phyloP scores from a whole-genome alignment of 2,888 invertebrate genomes.

The Euzetes globulus region DNA sequence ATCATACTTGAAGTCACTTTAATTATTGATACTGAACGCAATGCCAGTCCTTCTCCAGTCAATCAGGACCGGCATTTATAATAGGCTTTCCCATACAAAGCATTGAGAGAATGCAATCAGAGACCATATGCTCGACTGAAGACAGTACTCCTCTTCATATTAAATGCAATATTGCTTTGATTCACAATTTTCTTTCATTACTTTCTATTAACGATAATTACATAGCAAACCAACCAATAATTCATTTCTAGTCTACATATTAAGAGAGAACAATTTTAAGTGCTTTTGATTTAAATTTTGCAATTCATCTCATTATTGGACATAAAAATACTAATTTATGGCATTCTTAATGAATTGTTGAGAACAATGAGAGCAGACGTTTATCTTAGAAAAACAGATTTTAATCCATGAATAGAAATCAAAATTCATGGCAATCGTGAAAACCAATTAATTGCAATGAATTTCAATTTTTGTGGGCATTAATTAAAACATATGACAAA shows the following conservation, averaged over 20 bases:
- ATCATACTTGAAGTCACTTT: slow-evolving; percentile 15
- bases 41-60: slow-evolving; percentile 1
- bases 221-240: background rate
- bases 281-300: background rate
- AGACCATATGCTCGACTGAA: slow-evolving; percentile 6
- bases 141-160: background rate
- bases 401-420: background rate
- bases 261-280: background rate
- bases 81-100: slow-evolving; percentile 8
- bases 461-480: background rate
- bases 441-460: background rate
- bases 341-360: background rate
- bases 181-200: background rate
- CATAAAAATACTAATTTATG: background rate
- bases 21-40: slow-evolving; percentile 15
- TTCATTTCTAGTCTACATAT: background rate
- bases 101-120: background rate
- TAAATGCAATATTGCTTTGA: background rate
- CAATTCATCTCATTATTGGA: background rate
- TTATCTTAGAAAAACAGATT: too few relatives aligned
- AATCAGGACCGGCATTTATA: background rate
- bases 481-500: background rate
- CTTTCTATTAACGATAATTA: background rate
- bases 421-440: background rate
- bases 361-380: background rate